These are phyloP conservation scores for Leptinotarsa lineolata DNA, from an alignment of 1,140 invertebrate genomes.

Conservation along the genomic window DNA sequence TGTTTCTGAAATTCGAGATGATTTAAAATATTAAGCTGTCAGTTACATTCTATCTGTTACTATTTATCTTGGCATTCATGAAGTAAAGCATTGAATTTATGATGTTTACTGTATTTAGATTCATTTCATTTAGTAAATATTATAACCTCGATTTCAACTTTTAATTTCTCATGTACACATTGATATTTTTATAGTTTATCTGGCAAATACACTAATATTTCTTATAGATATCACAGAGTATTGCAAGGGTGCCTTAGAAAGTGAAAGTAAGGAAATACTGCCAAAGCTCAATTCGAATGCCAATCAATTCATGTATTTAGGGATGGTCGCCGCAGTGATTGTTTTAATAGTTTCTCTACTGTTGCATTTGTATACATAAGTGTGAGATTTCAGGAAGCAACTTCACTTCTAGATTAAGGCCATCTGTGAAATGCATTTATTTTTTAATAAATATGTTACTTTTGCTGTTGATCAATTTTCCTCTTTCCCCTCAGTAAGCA, in stretches of 20 bases:
- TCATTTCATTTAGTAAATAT: too few species aligned
- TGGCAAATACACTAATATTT: background rate
- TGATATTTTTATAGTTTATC: background rate
- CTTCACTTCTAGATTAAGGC: background rate
- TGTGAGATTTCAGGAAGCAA: background rate
- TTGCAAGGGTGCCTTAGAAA: constrained; percentile 63
- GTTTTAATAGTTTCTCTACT: constrained; percentile 64
- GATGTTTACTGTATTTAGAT: too few species aligned
- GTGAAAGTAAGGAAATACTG: constrained; percentile 58
- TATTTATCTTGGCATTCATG: too few species aligned
- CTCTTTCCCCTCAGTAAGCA: too few species aligned
- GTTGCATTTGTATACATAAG: constrained; percentile 57
- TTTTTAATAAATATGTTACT: constrained; percentile 26
- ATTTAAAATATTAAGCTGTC: too few species aligned
- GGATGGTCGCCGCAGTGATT: constrained; percentile 62
- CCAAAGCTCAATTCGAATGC: constrained; percentile 58
- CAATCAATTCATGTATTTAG: constrained; percentile 62
- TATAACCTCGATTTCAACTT: background rate
- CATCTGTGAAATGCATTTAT: constrained; percentile 10
- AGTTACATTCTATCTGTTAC: too few species aligned
- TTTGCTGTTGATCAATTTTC: background rate
- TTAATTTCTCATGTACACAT: background rate
- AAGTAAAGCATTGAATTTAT: too few species aligned
- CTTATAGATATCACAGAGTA: constrained; percentile 67
- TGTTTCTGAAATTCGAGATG: too few species aligned